Base-by-base conservation (phyloP, 2,888 invertebrate genomes). In the Macroteleia sp. region DNA sequence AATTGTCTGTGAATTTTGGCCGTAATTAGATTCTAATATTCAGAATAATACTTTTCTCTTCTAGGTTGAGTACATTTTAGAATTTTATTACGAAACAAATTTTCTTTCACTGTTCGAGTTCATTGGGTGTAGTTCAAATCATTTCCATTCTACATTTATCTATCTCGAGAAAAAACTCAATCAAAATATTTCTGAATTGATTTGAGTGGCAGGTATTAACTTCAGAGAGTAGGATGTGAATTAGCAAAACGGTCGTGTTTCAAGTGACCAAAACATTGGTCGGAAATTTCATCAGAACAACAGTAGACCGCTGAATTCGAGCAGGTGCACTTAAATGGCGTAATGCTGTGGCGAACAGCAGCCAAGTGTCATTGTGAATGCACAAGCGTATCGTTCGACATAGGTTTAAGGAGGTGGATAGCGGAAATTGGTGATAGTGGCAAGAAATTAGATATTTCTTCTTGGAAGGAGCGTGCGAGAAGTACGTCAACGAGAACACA, bases 371-470 rank as follows among this genome's bases (percentile, higher is more conserved):
- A 71, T 61, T 62, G 52, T 34, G 30, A 62, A 62, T 61, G 46
- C 56, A 71, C 61, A 71, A 54, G 64, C 57, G 50, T 57, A 57
- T 64, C 57, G 56, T 64, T 48, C 44, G 59, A 44, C 41, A 44
- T 10, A 56, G 56, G 48, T 50, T 48, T 48, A 56, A 46, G 56
- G 39, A 54, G 46, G 54, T 8, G 17, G 52, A 41, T 57, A n/a
- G 54, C 16, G 30, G 54, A 44, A 57, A 57, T 71, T 30, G 52
- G 54, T 48, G 76, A 76, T 50, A 44, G 64, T 44, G 42, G 48
- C 42, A 39, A 46, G n/a, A 76, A 62, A 77, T 70, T 70, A 66
- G 70, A 66, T 48, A 70, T 70, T 70, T 70, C 76, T 70, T 77
- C 66, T 66, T 30, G 36, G 2, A 17, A 8, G 30, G 46, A 28